Base-by-base conservation (phyloP, 2,113 vertebrate species). In the Cyrtonyx montezumae region DNA sequence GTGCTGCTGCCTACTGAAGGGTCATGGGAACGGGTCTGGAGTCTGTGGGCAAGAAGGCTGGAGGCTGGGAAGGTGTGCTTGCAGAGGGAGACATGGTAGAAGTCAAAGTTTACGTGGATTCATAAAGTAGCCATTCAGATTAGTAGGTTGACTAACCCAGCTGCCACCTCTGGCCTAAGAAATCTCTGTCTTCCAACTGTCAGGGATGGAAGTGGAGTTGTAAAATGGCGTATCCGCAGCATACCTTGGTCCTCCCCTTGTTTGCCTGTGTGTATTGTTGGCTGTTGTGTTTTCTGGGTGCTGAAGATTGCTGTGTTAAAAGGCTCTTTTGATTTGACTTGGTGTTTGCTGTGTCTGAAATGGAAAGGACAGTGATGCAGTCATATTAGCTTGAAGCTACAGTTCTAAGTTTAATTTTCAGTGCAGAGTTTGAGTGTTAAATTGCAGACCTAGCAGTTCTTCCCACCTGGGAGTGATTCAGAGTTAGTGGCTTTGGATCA, bases 41-140 rank as follows among this genome's bases (percentile, higher is more conserved):
- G 13, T 43, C 14, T 69, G 6, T 28, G 42, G 34, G 43, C 36
- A 51, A 21, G 10, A 32, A 48, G 45, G 30, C 28, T 88, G 43
- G 51, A 84, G 16, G 2, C 21, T 62, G n/a, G 13, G 22, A 32
- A 20, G 15, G 11, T 14, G 8, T 10, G 15, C 67, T 51, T 92
- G 17, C 23, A 58, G 66, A 55, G 53, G 20, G 56, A 25, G 17
- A 48, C 0, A 0, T 8, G 7, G 18, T 65, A 11, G 43, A 40
- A 79, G 21, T 53, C n/a, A 43, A 82, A 40, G 18, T 40, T 65
- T 51, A 3, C 0, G 0, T 48, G 13, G 17, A 22, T 68, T 79
- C 40, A 82, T 30, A 56, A 81, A n/a, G 23, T 1, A 3, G 2
- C n/a, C 55, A 2, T 20, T 86, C 8, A 2, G 26, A 61, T 68